Conservation (phyloP, 2,113 vertebrate genomes). For the Calyptomena viridis region DNA sequence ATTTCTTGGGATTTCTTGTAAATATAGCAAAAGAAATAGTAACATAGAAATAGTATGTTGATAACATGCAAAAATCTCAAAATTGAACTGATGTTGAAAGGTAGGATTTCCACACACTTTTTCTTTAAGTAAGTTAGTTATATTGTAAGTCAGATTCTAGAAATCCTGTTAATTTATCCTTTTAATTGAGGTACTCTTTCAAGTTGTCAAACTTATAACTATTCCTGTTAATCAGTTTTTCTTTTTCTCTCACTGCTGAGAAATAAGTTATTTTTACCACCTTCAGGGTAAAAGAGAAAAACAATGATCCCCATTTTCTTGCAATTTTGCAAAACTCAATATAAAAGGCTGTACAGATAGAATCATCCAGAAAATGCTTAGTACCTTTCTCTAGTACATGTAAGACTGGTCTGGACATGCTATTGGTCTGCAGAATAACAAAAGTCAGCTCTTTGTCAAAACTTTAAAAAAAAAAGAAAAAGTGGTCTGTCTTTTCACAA, state of each 20-base stretch:
- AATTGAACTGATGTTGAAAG: neutral
- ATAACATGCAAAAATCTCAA: neutral
- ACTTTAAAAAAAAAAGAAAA: neutral
- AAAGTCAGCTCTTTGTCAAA: neutral
- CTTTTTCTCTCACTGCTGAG: neutral
- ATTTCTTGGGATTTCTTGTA: neutral
- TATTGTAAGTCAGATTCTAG: neutral
- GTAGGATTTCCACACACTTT: neutral
- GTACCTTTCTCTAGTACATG: neutral
- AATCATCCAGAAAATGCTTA: neutral
- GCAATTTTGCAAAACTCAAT: neutral
- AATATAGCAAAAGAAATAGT: neutral
- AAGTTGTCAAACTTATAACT: slow-evolving; percentile 3
- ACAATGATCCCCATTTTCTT: neutral
- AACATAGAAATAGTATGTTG: neutral
- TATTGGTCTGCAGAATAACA: neutral
- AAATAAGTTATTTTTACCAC: neutral
- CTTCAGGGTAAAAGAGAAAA: neutral
- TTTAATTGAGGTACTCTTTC: slow-evolving; percentile 27
- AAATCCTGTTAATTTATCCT: neutral
- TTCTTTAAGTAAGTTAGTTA: neutral
- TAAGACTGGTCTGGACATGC: neutral
- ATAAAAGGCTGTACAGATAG: neutral
- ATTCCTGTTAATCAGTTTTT: slow-evolving; percentile 9
- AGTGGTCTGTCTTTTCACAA: neutral